Evolutionary conservation across 2,797 vertebrate genomes (phyloP).

Genomic region (Coreius guichenoti): DNA sequence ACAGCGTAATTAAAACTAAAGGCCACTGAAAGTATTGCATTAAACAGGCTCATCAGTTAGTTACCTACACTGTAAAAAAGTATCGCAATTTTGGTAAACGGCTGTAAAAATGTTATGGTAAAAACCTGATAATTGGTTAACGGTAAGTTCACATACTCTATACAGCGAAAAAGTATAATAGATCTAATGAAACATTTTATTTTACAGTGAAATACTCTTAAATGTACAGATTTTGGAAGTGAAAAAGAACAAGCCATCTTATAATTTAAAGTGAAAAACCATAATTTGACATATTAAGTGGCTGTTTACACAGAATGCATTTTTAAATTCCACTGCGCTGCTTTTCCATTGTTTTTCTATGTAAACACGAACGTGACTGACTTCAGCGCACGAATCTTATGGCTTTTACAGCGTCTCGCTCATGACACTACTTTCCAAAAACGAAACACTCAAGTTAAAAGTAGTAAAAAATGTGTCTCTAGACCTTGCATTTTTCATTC

Average conservation of each 20-base stretch:
- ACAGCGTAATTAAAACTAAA: not conserved
- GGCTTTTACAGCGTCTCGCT: not conserved
- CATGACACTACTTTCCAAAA: not conserved
- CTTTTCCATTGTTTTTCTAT: not conserved
- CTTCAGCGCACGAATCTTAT: not conserved
- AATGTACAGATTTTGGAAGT: not conserved
- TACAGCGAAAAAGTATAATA: not conserved
- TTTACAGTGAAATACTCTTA: not conserved
- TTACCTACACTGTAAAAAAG: not conserved
- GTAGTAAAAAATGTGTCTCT: not conserved
- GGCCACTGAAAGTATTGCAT: constrained; percentile 20
- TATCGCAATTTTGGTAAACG: not conserved
- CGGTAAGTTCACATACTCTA: not conserved
- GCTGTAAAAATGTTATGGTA: not conserved
- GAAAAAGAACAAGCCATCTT: not conserved
- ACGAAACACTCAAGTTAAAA: not conserved
- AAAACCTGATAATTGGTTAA: not conserved
- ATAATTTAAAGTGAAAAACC: not conserved
- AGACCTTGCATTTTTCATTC: not conserved
- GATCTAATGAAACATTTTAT: not conserved
- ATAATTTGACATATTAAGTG: not conserved
- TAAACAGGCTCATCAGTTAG: constrained; percentile 19
- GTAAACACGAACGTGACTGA: not conserved
- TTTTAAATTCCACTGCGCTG: not conserved
- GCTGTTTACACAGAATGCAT: not conserved